Conservation (phyloP, 2,113 vertebrate species). For the Ophthalmolycus amberensis region DNA sequence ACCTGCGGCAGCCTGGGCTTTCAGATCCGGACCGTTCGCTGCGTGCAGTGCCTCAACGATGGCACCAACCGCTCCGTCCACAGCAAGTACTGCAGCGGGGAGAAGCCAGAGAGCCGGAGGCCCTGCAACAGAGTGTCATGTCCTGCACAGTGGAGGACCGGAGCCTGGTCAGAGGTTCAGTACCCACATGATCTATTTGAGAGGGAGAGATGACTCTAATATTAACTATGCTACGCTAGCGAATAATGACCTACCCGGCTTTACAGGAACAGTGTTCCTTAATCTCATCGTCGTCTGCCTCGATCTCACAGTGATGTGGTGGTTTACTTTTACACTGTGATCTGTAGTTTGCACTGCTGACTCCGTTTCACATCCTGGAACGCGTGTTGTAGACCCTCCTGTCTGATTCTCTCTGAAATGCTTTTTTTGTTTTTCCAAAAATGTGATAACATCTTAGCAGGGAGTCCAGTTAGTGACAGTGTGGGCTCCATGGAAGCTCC, state of each 20-base stretch:
- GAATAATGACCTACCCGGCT: background rate
- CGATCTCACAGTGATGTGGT: too few species aligned
- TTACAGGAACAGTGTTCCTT: too few species aligned
- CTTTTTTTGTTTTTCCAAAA: background rate
- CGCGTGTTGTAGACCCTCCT: too few species aligned
- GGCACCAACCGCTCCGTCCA: slow-evolving; percentile 91
- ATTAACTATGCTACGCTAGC: too few species aligned
- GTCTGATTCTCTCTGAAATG: too few species aligned
- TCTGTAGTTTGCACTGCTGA: too few species aligned
- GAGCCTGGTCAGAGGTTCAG: slow-evolving; percentile 91
- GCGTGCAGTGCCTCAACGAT: slow-evolving; percentile 88
- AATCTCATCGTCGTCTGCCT: background rate
- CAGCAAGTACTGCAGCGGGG: slow-evolving; percentile 90
- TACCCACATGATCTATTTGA: background rate
- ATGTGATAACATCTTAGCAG: background rate
- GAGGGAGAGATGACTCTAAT: background rate
- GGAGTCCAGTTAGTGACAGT: background rate
- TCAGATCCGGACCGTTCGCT: slow-evolving; percentile 93
- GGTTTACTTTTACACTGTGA: too few species aligned
- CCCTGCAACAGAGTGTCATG: slow-evolving; percentile 89
- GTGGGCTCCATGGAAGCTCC: background rate
- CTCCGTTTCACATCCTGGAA: too few species aligned
- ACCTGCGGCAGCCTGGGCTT: slow-evolving; percentile 92
- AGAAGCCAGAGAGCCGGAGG: slow-evolving; percentile 90
- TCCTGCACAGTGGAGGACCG: slow-evolving; percentile 90